Percentiles rank a stretch among this genome's conserved stretches.
phyloP scores from a whole-genome alignment of 2,888 invertebrate genomes.

The Plagodis pulveraria region DNA sequence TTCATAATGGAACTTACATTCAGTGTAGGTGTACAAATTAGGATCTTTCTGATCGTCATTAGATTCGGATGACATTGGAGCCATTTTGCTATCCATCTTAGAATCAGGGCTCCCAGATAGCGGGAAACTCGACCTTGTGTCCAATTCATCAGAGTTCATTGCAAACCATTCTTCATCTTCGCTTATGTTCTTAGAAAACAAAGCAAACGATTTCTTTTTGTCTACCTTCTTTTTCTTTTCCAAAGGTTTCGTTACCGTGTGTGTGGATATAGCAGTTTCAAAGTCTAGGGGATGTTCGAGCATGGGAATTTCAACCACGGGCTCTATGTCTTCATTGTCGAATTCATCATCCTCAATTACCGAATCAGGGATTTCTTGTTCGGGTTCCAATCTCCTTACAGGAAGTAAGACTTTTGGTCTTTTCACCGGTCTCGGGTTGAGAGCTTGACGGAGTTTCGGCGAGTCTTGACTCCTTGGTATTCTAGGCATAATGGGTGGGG shows the following conservation, averaged over 20 bases:
- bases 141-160: constrained; percentile 68
- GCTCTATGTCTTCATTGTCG: constrained; percentile 30
- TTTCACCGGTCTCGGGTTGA: constrained; percentile 65
- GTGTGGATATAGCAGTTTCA: constrained; percentile 71
- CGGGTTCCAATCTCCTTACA: constrained; percentile 58
- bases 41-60: constrained; percentile 64
- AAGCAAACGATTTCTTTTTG: constrained; percentile 55
- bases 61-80: constrained; percentile 56
- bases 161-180: constrained; percentile 74
- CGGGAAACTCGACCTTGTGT: constrained; percentile 73
- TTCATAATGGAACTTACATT: constrained; percentile 59
- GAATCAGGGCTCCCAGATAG: constrained; percentile 73
- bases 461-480: constrained; percentile 57
- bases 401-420: constrained; percentile 71
- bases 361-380: constrained; percentile 36
- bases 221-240: constrained; percentile 49
- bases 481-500: constrained; percentile 38
- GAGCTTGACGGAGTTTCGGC: constrained; percentile 68
- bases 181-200: constrained; percentile 54
- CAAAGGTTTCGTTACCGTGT: constrained; percentile 68
- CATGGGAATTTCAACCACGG: constrained; percentile 35
- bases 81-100: constrained; percentile 56
- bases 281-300: constrained; percentile 57
- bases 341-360: constrained; percentile 42
- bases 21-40: constrained; percentile 64